Conservation (phyloP, 2,113 vertebrate genomes). For the Gallinago undulata region DNA sequence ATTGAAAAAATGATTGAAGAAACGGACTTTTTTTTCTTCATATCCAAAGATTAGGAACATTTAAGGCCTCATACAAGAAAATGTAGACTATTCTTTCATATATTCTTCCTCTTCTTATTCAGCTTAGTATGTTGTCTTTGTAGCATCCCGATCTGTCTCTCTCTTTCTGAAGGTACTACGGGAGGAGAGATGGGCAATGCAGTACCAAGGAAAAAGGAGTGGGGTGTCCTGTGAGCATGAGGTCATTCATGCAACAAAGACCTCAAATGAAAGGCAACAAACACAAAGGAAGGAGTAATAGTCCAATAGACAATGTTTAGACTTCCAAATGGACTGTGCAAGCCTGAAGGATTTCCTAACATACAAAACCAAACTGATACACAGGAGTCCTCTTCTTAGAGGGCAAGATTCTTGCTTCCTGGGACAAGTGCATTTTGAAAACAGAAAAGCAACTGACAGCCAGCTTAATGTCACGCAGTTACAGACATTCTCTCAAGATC, state of each 20-base stretch:
- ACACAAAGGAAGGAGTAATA: background rate
- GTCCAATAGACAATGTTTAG: background rate
- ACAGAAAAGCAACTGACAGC: background rate
- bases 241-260: background rate
- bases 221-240: background rate
- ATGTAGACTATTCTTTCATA: background rate
- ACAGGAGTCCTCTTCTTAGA: background rate
- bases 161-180: background rate
- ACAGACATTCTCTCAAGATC: background rate
- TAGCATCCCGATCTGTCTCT: background rate
- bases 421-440: background rate
- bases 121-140: background rate
- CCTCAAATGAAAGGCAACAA: background rate
- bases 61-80: background rate
- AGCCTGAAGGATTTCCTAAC: background rate
- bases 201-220: background rate
- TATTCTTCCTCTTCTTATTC: background rate
- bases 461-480: background rate
- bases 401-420: background rate
- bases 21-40: background rate
- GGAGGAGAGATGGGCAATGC: background rate
- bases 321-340: background rate
- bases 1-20: background rate
- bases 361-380: background rate
- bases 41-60: background rate